These are phyloP conservation scores for Eurystomus glaucurus DNA, from an alignment of 2,797 vertebrate species.

Conservation along the genomic window DNA sequence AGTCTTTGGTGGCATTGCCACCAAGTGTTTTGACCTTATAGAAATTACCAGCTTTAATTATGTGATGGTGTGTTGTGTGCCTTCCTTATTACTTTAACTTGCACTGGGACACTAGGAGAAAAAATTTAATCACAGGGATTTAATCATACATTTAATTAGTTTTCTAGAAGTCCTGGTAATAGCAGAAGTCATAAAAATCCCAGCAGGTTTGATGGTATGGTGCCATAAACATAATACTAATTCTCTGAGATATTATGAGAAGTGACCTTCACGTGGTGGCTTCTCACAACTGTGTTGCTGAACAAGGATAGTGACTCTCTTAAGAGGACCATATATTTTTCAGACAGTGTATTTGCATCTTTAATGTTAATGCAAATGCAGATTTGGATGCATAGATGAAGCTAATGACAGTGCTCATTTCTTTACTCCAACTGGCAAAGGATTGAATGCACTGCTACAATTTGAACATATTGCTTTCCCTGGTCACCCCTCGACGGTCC, in stretches of 20 bases:
- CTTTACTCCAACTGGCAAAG: background rate
- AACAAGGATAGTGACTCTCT: background rate
- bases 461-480: background rate
- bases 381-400: rapidly evolving
- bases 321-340: background rate
- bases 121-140: background rate
- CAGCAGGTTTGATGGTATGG: background rate
- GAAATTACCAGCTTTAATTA: background rate
- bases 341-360: background rate
- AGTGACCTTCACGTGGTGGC: rapidly evolving
- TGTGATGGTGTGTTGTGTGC: background rate
- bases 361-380: background rate
- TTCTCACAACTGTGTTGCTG: background rate
- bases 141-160: background rate
- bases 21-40: background rate
- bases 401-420: background rate
- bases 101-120: background rate
- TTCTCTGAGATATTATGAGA: background rate
- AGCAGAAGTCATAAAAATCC: background rate
- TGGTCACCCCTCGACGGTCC: rapidly evolving
- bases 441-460: rapidly evolving
- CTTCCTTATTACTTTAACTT: background rate
- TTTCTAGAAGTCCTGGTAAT: background rate
- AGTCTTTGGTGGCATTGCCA: background rate
- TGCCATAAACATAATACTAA: background rate